Evolutionary conservation across 1,140 invertebrate species (phyloP), one percentile per base, ranked within the genome.

Genomic region (Heliothis virescens): DNA sequence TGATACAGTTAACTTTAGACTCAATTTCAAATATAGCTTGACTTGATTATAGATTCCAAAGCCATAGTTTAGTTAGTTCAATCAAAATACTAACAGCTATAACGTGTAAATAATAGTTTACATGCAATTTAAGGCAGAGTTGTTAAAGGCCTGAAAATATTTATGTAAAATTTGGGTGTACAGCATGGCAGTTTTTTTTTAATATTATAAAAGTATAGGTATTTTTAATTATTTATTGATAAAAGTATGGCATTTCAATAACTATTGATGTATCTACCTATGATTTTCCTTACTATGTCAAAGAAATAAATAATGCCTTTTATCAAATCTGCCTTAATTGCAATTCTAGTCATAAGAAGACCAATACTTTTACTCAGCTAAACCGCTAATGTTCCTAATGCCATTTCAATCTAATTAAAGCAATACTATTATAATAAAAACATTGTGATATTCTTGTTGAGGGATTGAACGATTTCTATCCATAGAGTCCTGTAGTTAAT

Each of bases 381-480:
- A 41, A 72, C 69, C 16, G 69, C 69, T 71, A 72, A 72, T 29
- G 69, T 72, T 72, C 69, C 69, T 72, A 72, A 41, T 72, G 53
- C 18, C 50, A 72, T 41, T 72, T 57, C 53, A 55, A 57, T 52
- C 50, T 55, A 41, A 72, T 72, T 55, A 41, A 72, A 72, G 29
- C 52, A 53, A 72, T 55, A 55, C 26, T 71, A 53, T 26, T 21
- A 55, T 55, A 55, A 57, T 55, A 26, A 47, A 71, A 72, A 57
- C 50, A 72, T 72, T 72, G 69, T 72, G 69, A 72, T 72, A 72
- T 72, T 57, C 69, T 72, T 72, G 52, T 72, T 72, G 69, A 55
- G 69, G 69, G 52, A 72, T 72, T 72, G 69, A 72, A 72, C 69
- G 50, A 72, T 72, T 57, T 72, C 69, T 72, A 52, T 72, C 69